Evolutionary conservation across 1,140 invertebrate genomes (phyloP).

Genomic region (Diabrotica undecimpunctata): DNA sequence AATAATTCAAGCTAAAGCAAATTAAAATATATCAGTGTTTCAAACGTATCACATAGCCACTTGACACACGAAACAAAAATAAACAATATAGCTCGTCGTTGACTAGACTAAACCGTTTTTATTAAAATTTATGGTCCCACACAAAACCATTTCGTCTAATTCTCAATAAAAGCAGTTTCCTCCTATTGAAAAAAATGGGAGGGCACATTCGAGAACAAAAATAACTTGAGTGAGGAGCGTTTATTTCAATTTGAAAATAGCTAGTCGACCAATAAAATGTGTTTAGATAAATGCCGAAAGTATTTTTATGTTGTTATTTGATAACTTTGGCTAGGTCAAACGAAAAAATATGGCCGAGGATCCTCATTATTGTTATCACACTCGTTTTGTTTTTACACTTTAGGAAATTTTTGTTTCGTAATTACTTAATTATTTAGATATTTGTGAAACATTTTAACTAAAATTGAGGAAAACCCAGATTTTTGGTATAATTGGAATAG

Average conservation of each 20-base stretch:
- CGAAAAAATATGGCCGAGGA: constrained; percentile 11
- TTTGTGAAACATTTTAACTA: too few relatives aligned
- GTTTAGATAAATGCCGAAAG: constrained; percentile 3
- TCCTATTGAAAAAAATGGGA: constrained; percentile 9
- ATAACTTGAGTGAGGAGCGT: neutral
- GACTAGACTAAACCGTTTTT: too few relatives aligned
- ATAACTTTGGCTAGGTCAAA: constrained; percentile 18
- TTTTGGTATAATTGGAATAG: too few relatives aligned
- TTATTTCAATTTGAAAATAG: neutral
- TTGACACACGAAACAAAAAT: too few relatives aligned
- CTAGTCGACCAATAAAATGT: constrained; percentile 9
- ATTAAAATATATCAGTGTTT: too few relatives aligned
- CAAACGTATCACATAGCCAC: too few relatives aligned
- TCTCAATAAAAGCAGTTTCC: constrained; percentile 6
- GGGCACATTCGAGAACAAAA: constrained; percentile 9
- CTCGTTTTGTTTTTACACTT: neutral
- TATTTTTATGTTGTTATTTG: constrained; percentile 19
- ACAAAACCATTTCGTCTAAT: too few relatives aligned
- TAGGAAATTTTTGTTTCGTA: neutral
- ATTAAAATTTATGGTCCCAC: too few relatives aligned
- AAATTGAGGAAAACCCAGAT: too few relatives aligned
- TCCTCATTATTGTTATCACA: neutral
- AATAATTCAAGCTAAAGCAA: too few relatives aligned
- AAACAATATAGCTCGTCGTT: too few relatives aligned
- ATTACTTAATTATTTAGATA: too few relatives aligned